These are phyloP conservation scores for Butorides virescens DNA, from an alignment of 2,113 vertebrate genomes.

Conservation along the genomic window DNA sequence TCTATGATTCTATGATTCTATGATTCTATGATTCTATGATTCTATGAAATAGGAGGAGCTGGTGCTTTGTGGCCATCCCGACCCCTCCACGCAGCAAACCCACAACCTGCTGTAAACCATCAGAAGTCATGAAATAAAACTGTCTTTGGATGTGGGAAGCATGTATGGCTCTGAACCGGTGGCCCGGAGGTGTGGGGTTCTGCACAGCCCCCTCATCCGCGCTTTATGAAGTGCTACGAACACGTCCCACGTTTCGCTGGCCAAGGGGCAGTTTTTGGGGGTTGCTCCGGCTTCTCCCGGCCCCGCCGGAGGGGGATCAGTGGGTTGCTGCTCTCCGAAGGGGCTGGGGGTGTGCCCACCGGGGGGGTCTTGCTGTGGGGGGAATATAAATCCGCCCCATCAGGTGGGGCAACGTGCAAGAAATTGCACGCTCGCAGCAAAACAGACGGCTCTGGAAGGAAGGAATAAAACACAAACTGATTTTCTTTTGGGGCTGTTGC, in stretches of 20 bases:
- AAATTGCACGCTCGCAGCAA: neutral
- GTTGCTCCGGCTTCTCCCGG: neutral
- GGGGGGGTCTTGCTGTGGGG: fast-evolving
- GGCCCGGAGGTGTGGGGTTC: neutral
- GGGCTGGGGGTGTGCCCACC: fast-evolving
- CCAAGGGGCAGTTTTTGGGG: neutral
- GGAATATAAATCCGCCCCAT: neutral
- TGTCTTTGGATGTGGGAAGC: neutral
- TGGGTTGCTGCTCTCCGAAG: neutral
- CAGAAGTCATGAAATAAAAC: neutral
- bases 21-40: too few species aligned
- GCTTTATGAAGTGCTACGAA: neutral
- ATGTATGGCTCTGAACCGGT: neutral
- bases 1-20: too few species aligned
- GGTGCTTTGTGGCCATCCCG: too few species aligned
- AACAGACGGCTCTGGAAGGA: neutral
- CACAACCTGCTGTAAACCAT: neutral
- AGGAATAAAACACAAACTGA: neutral
- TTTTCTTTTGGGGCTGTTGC: neutral
- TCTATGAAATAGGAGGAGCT: neutral
- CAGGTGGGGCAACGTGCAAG: fast-evolving
- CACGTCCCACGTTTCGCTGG: neutral
- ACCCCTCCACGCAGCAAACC: neutral
- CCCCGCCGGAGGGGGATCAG: fast-evolving
- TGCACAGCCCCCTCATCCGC: neutral